Conservation (phyloP, 2,797 vertebrate species). For the Crocidura indochinensis region DNA sequence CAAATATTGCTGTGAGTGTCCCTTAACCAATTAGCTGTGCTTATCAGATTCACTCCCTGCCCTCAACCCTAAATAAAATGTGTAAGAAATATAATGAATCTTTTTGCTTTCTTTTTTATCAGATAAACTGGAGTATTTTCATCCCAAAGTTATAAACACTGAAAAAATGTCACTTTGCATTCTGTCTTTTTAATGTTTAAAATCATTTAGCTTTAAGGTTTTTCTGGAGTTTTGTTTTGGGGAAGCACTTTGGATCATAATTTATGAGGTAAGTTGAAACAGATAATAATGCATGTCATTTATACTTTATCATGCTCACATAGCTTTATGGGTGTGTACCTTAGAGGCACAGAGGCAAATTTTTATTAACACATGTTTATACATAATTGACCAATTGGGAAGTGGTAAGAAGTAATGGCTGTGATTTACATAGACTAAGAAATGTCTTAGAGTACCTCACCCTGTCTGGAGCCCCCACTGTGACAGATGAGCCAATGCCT, state of each 20-base stretch:
- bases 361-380: constrained; percentile 93
- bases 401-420: constrained; percentile 90
- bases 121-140: neutral
- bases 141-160: constrained; percentile 39
- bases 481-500: constrained; percentile 93
- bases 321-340: constrained; percentile 90
- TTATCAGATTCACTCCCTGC: no score
- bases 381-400: constrained; percentile 92
- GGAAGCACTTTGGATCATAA: constrained; percentile 87
- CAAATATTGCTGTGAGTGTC: no score
- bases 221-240: constrained; percentile 75
- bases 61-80: neutral
- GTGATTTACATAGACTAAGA: constrained; percentile 92
- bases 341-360: constrained; percentile 90
- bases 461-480: constrained; percentile 92
- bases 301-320: constrained; percentile 88
- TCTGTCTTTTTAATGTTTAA: neutral
- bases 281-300: constrained; percentile 85
- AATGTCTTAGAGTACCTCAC: constrained; percentile 93
- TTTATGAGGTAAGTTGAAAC: constrained; percentile 89
- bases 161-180: constrained; percentile 25
- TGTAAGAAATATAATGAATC: constrained; percentile 14
- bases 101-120: constrained; percentile 37
- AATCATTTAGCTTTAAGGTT: constrained; percentile 41
- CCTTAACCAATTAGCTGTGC: no score